Evolutionary conservation across 2,797 vertebrate species (phyloP), one percentile per base, ranked within the genome.

Genomic region (Anniella stebbinsi): DNA sequence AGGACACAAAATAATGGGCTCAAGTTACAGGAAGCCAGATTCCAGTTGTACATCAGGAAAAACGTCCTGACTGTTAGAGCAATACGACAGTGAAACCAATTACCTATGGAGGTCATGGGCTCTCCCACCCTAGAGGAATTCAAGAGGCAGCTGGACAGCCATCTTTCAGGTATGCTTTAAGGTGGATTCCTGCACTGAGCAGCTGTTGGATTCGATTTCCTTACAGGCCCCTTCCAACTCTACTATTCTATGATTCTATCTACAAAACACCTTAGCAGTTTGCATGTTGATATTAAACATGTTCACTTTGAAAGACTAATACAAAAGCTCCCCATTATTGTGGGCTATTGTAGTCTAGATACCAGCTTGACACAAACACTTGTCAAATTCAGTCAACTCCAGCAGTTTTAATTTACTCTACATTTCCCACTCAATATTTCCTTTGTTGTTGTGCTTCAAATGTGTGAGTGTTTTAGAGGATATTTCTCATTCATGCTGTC

Each of bases 391-490:
- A 90, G 90, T 69, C 92, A 90, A 90, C 88, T 25, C 69, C 88
- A 90, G 75, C 45, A 91, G 90, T 86, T 94, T 91, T 87, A 81
- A 94, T 92, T 94, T 90, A 69, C 87, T 84, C 60, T 91, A 94
- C 80, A 92, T 94, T 94, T 92, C 78, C 90, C 89, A 94, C 57
- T 60, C 76, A 82, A 94, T 90, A 87, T 94, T 94, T 69, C 25
- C 51, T 81, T 91, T 88, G 86, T 86, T 72, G 17, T 94, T 89
- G 72, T 80, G 87, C 76, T 94, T 90, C 51, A 87, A 76, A 28
- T 92, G 90, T 86, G 69, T 76, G 36, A 87, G 83, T 92, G 83
- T 91, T 85, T 86, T 70, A 87, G 87, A 84, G 66, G 23, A 83
- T 82, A 28, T 41, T 66, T 82, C n/a, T 73, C 6, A 33, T 33